phyloP scores from a whole-genome alignment of 2,113 vertebrate genomes.

The Hippotragus niger region DNA sequence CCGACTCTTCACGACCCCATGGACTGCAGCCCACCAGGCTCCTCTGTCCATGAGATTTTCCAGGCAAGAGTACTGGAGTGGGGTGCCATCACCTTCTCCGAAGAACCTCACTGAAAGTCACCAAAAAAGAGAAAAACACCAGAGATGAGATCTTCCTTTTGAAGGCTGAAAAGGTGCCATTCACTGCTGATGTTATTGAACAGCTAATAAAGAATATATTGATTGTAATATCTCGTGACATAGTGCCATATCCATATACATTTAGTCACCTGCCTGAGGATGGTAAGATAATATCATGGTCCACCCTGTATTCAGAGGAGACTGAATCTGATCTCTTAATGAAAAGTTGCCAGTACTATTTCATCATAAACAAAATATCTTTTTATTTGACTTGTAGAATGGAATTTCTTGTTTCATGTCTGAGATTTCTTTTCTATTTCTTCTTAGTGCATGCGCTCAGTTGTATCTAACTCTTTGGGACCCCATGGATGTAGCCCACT shows the following conservation, averaged over 20 bases:
- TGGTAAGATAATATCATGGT: slow-evolving; percentile 1
- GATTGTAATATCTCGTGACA: slow-evolving; percentile 57
- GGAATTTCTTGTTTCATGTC: slow-evolving; percentile 69
- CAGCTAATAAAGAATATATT: slow-evolving; percentile 44
- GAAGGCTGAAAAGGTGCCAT: slow-evolving; percentile 19
- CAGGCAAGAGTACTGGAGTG: too few relatives aligned
- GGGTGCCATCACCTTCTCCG: too few relatives aligned
- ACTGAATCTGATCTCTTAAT: slow-evolving; percentile 36
- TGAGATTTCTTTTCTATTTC: slow-evolving; percentile 77
- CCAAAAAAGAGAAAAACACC: background rate
- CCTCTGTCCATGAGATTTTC: too few relatives aligned
- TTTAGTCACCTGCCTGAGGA: slow-evolving; percentile 1
- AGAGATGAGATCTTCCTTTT: background rate
- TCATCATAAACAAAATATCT: background rate
- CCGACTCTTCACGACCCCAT: too few relatives aligned
- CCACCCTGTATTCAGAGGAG: background rate
- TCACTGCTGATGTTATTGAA: slow-evolving; percentile 21
- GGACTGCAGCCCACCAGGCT: too few relatives aligned
- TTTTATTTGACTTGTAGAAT: slow-evolving; percentile 70
- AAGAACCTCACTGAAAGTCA: background rate
- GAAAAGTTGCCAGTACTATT: background rate
- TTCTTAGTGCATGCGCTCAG: background rate
- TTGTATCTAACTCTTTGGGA: background rate
- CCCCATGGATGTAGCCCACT: background rate
- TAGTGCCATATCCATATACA: background rate